These are phyloP conservation scores for Orbicella faveolata DNA, from an alignment of 64 coral and sea anemone species.

Conservation along the genomic window DNA sequence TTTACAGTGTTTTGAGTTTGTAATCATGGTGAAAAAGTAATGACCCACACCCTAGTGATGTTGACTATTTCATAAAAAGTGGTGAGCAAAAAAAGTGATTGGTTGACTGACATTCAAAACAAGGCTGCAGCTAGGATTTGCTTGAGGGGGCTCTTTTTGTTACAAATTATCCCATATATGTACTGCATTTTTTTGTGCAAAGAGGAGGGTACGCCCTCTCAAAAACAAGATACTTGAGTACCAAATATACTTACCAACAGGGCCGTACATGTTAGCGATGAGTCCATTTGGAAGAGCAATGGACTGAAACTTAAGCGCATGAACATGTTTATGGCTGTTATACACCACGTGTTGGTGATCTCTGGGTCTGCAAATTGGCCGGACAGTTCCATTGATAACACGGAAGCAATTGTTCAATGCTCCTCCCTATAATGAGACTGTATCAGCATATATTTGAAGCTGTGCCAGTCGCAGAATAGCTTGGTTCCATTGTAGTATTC, in stretches of 20 bases:
- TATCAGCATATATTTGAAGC: slow-evolving; percentile 30
- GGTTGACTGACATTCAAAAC: slow-evolving; percentile 38
- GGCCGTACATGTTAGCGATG: neutral
- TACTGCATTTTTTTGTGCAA: slow-evolving; percentile 6
- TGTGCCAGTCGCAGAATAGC: neutral
- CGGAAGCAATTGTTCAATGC: slow-evolving; percentile 34
- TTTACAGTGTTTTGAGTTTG: slow-evolving; percentile 18
- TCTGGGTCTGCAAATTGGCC: neutral
- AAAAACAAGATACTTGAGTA: neutral
- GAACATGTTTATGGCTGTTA: slow-evolving; percentile 13
- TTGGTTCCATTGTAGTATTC: too few relatives aligned
- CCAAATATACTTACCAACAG: neutral
- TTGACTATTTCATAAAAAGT: slow-evolving; percentile 13
- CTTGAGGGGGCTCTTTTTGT: neutral
- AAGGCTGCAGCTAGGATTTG: neutral
- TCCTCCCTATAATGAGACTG: neutral
- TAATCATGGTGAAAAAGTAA: slow-evolving; percentile 13
- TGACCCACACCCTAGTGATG: neutral
- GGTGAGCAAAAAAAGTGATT: slow-evolving; percentile 2
- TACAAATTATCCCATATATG: slow-evolving; percentile 24
- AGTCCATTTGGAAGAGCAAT: slow-evolving; percentile 4
- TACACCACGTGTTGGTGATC: neutral
- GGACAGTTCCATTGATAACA: slow-evolving; percentile 8
- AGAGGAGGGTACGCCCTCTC: neutral
- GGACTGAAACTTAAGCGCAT: neutral